Base-by-base conservation (phyloP, 1,140 invertebrate genomes). In the Calycopis cecrops region DNA sequence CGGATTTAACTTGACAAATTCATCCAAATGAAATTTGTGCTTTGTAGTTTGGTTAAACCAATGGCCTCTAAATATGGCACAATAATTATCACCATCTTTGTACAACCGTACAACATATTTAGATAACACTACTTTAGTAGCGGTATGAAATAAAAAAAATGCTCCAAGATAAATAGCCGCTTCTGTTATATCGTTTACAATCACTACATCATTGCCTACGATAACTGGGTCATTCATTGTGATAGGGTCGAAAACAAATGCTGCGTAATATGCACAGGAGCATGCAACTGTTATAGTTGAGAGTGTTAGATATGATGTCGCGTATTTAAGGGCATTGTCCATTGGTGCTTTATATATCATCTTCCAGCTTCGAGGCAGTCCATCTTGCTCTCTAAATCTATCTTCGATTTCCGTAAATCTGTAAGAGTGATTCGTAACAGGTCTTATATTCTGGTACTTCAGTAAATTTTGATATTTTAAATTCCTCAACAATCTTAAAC, bases 291-390 rank as follows among this genome's bases (percentile, higher is more conserved):
- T 64, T 44, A 57, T 57, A 12, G 79, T 79, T 18, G 83, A 76
- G 48, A 76, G 52, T 9, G 79, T 82, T 49, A 87, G 52, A 60
- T 77, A 87, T 35, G 69, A 53, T 2, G 76, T 62, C 6, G 65
- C n/a, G 59, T 56, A 78, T 10, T 85, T 80, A 9, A 87, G 59
- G 17, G 52, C 12, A 1, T 66, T 71, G 4, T 72, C 74, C 83
- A 86, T 80, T 8, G 83, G 83, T 6, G 76, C 81, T 68, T 85
- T 86, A 37, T 86, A 86, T 57, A 86, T 82, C 42, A 86, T 65
- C 9, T 85, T 52, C 79, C 79, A 86, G 21, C 61, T 48, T 57
- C 71, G 64, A 1, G 81, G 68, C 28, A 86, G 52, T 28, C 65
- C 61, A 65, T 86, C 81, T 35, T 57, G 69, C 60, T 74, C 62